phyloP scores from a whole-genome alignment of 2,888 invertebrate species.

The Teleogryllus oceanicus region DNA sequence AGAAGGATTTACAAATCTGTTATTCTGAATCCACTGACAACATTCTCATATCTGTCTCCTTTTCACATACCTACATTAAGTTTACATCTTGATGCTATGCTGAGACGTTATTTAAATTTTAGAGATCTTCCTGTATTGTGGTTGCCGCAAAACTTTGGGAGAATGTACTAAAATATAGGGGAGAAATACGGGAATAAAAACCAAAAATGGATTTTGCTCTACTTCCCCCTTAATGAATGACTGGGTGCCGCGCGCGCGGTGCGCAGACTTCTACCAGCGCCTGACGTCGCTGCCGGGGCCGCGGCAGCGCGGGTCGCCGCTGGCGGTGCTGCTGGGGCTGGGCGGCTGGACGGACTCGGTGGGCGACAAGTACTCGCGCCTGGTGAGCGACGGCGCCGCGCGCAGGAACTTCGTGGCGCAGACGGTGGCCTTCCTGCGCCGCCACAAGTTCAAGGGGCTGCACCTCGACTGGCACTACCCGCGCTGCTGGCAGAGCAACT shows the following conservation, averaged over 20 bases:
- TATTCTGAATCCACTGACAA: too few species aligned
- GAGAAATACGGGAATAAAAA: too few species aligned
- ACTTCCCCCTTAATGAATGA: neutral
- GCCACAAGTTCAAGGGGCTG: constrained; percentile 77
- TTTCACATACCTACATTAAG: too few species aligned
- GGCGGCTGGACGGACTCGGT: constrained; percentile 96
- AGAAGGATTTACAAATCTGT: too few species aligned
- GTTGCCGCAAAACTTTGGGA: too few species aligned
- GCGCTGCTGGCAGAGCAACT: constrained; percentile 88
- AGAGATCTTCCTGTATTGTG: too few species aligned
- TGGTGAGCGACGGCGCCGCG: constrained; percentile 65
- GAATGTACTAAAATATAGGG: too few species aligned
- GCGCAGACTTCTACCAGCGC: constrained; percentile 73
- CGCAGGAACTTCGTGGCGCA: constrained; percentile 68
- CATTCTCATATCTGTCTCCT: too few species aligned
- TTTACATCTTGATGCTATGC: too few species aligned
- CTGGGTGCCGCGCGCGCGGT: constrained; percentile 9
- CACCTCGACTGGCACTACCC: constrained; percentile 96
- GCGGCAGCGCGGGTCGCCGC: constrained; percentile 39
- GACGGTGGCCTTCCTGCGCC: constrained; percentile 65
- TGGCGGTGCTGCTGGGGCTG: constrained; percentile 69
- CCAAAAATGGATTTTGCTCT: neutral
- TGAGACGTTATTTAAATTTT: too few species aligned
- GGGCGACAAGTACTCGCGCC: constrained; percentile 78
- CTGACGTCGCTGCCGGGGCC: constrained; percentile 61